Percentiles rank a stretch among this genome's conserved stretches.
These are phyloP conservation scores for Danio tinwini DNA, from an alignment of 2,797 vertebrate species.

Conservation along the genomic window DNA sequence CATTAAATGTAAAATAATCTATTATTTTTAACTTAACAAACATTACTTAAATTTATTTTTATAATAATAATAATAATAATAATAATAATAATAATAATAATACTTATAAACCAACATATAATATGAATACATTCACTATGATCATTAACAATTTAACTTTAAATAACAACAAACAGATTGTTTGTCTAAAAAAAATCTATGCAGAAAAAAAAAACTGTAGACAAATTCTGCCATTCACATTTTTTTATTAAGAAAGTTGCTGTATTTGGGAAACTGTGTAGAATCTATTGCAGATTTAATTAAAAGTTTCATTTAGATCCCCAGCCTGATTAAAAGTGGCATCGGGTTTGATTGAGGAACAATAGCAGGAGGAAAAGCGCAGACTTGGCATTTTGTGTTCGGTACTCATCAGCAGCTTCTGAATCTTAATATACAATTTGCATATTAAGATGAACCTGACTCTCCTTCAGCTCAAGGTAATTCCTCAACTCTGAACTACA, in stretches of 20 bases:
- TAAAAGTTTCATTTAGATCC: slow-evolving; percentile 55
- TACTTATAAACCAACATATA: neutral
- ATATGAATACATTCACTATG: neutral
- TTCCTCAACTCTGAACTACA: slow-evolving; percentile 67
- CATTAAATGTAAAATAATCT: no score
- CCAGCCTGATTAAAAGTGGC: slow-evolving; percentile 33
- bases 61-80: no score
- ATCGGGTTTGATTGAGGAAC: slow-evolving; percentile 36
- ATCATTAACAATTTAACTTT: neutral
- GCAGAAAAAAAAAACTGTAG: neutral
- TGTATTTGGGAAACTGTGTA: slow-evolving; percentile 29
- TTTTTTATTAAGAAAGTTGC: neutral
- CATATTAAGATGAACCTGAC: slow-evolving; percentile 59
- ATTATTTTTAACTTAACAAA: neutral
- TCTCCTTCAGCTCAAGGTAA: slow-evolving; percentile 72
- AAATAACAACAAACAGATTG: neutral
- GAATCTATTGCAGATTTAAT: slow-evolving; percentile 49
- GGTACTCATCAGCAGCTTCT: slow-evolving; percentile 45
- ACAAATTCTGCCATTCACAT: neutral
- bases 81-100: neutral
- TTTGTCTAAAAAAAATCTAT: no score
- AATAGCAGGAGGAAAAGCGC: slow-evolving; percentile 49
- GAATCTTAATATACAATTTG: slow-evolving; percentile 42
- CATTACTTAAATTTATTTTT: no score
- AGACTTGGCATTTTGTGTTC: slow-evolving; percentile 29